These are phyloP conservation scores for Creontiades dilutus DNA, from an alignment of 2,888 invertebrate genomes.

Conservation along the genomic window DNA sequence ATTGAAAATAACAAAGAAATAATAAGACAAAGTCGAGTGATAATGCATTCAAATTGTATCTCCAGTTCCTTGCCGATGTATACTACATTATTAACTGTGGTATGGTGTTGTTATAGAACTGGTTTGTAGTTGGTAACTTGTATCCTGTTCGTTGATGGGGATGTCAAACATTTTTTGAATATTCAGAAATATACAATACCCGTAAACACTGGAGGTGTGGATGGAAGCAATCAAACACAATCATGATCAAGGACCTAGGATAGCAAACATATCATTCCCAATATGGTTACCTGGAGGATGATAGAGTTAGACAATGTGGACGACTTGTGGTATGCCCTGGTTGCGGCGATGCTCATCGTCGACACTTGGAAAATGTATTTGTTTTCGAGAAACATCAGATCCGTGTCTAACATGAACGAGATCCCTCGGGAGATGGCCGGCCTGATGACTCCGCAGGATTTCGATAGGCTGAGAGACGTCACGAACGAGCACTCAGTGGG, in stretches of 20 bases:
- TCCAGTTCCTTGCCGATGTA: too few species aligned
- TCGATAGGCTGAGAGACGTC: not conserved
- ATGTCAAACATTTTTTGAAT: too few species aligned
- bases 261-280: not conserved
- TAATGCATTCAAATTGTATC: too few species aligned
- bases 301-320: conserved; percentile 3
- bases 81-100: too few species aligned
- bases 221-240: not conserved
- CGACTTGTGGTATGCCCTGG: not conserved
- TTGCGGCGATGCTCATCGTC: not conserved
- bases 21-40: too few species aligned
- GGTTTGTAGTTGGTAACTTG: too few species aligned
- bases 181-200: too few species aligned
- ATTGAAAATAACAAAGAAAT: too few species aligned
- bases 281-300: conserved; percentile 25
- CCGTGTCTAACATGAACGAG: not conserved
- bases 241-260: not conserved
- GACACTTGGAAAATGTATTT: conserved; percentile 45
- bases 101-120: too few species aligned
- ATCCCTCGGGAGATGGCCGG: not conserved
- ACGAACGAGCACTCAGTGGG: not conserved
- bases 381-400: not conserved
- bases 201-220: not conserved
- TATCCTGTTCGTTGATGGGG: too few species aligned
- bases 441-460: not conserved